Base-by-base conservation (phyloP, 2,113 vertebrate species). In the Equus quagga region DNA sequence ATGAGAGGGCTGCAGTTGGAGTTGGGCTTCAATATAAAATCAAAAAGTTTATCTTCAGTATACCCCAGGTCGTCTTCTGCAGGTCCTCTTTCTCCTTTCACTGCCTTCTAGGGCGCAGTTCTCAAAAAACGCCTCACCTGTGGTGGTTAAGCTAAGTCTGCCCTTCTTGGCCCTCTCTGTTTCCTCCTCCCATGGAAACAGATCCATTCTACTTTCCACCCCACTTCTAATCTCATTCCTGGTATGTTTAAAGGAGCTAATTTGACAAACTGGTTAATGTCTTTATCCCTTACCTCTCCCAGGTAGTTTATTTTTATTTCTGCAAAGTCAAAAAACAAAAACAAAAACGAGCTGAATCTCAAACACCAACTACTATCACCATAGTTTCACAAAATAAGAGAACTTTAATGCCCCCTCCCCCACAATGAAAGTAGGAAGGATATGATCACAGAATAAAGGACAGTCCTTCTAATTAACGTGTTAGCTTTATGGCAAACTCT, bases 401-500 rank as follows among this genome's bases (percentile, higher is more conserved):
- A 12, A 70, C 15, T 93, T 95, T 86, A 81, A 60, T 93, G 49
- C 69, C 6, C 31, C 17, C n/a, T 18, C 67, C n/a, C 2, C 3
- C 13, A 23, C 51, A 83, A 81, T 78, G 72, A 93, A 93, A 76
- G 24, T 13, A 94, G 56, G 28, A 94, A 94, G 44, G 69, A 46
- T n/a, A 10, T 76, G 26, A 91, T 91, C 19, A 70, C 88, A 64
- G 67, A 92, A 96, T 75, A 89, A 93, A 90, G n/a, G 70, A 73
- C 28, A 88, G 31, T 82, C 11, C 2, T 87, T 97, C 89, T 86
- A 89, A 83, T 36, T n/a, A 94, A 95, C 41, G 89, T 51, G 84
- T 75, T 96, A 89, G 60, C n/a, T 97, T 91, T 83, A 58, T 90
- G 62, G 91, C 46, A 91, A 87, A 96, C 72, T 97, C 54, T 92